Base-by-base conservation (phyloP, 2,888 invertebrate species). In the Chironomus riparius region DNA sequence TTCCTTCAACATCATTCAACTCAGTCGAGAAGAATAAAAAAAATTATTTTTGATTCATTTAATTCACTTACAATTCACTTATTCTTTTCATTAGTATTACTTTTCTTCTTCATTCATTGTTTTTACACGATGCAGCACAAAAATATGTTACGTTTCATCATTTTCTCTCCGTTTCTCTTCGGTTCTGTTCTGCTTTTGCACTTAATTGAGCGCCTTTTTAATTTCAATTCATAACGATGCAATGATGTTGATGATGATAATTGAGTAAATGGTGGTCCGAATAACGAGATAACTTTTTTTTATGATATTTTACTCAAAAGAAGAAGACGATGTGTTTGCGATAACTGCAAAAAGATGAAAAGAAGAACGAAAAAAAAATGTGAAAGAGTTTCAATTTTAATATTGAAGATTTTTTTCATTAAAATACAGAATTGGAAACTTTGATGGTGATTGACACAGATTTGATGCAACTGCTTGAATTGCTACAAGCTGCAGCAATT, bases 141-240 rank as follows among this genome's bases (percentile, higher is more conserved):
- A 56, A 56, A 56, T 15, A 56, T 56, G n/a, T 18, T 56, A 15
- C 56, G 56, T 18, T 56, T 56, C 56, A 15, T 56, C 18, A 56
- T 18, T n/a, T 56, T 56, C 18, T 56, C 18, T 56, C 56, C 5
- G 7, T 2, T 62, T 22, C 56, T 15, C 50, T 13, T 28, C 50
- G 7, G 18, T 62, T 62, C 10, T 68, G 21, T 6, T 68, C 7
- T 28, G 13, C 13, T 28, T 68, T 15, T 68, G 47, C 74, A 74
- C 74, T 74, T 47, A 74, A 74, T 74, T 74, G 65, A 68, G 74
- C 47, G 47, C 62, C 13, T 47, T 62, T 62, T 61, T 73, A 73
- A 38, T 68, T 68, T 61, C 72, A 71, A 71, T 50, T 73, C 72
- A 71, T 50, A 50, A 71, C 38, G 38, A 38, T 38, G 38, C 38